Evolutionary conservation across 2,888 invertebrate species (phyloP), one percentile per base, ranked within the genome.

Genomic region (Napeogenes inachia): DNA sequence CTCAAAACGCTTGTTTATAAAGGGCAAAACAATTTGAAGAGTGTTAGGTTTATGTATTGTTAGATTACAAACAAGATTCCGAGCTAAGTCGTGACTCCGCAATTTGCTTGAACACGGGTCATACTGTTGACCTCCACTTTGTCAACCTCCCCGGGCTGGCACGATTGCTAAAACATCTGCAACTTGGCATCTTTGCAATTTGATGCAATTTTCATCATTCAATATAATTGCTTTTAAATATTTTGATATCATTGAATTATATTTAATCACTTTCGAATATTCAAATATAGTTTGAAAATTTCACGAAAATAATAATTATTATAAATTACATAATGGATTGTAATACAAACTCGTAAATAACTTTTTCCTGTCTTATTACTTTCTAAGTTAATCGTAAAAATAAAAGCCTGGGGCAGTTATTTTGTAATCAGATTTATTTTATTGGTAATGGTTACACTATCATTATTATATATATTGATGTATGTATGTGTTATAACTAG

Each of bases 81-180:
- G 57, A 62, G 54, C 46, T 33, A 57, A 57, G 56, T 69, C 68
- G 68, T 69, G 68, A 62, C 61, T 59, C 42, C n/a, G 65, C 57
- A 67, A 68, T 68, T 68, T 67, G 65, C 62, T 60, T 54, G 50
- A 61, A 60, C 67, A 56, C 63, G 47, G 69, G 68, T 69, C 68
- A 64, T 60, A 58, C 57, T 30, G 45, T 47, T 59, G 69, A 68
- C 69, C 69, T 61, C 67, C 60, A 60, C 42, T 65, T 61, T 60
- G 64, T 62, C 66, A 60, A 50, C 50, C 30, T 50, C 50, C 50
- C 50, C 50, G 30, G 30, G 50, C 50, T 21, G 5, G 21, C 21
- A 50, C 50, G 50, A 50, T 50, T n/a, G 30, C 50, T 30, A 30
- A 42, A 50, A 50, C 47, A 47, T 47, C 47, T 47, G 47, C 47